These are phyloP conservation scores for Menidia menidia DNA, from an alignment of 2,797 vertebrate genomes.

Conservation along the genomic window DNA sequence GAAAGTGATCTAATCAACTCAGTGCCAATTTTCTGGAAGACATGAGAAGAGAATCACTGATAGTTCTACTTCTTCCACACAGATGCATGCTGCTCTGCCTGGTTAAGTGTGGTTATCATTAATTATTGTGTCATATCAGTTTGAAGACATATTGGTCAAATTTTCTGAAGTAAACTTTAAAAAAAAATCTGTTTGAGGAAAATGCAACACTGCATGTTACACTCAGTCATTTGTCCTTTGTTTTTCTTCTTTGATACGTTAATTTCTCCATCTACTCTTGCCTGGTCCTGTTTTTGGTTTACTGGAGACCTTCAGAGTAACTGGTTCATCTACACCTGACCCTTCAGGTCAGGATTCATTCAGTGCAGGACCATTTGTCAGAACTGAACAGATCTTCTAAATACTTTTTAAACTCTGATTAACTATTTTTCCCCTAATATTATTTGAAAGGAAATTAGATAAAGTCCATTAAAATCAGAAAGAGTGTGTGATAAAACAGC, in stretches of 20 bases:
- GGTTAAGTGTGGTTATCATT: constrained; percentile 21
- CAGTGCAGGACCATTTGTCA: constrained; percentile 13
- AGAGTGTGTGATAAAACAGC: not conserved
- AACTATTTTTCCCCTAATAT: constrained; percentile 49
- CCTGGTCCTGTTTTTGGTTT: constrained; percentile 29
- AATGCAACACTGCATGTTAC: too few species aligned
- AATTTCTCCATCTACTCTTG: not conserved
- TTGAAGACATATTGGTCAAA: not conserved
- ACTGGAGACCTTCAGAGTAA: constrained; percentile 40
- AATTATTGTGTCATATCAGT: not conserved
- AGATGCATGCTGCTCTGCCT: constrained; percentile 23
- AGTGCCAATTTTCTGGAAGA: constrained; percentile 47
- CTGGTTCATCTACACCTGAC: constrained; percentile 29
- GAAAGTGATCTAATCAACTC: constrained; percentile 36
- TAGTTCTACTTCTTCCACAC: constrained; percentile 17
- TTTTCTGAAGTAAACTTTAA: too few species aligned
- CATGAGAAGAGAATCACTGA: constrained; percentile 10
- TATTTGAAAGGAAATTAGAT: not conserved
- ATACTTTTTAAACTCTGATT: too few species aligned
- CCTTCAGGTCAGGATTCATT: constrained; percentile 43
- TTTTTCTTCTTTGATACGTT: constrained; percentile 1
- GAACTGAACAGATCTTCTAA: constrained; percentile 17
- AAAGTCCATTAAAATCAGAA: not conserved
- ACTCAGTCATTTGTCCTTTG: not conserved
- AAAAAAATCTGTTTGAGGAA: too few species aligned